Evolutionary conservation across 2,113 vertebrate species (phyloP), one percentile per base, ranked within the genome.

Genomic region (Columba janthina): DNA sequence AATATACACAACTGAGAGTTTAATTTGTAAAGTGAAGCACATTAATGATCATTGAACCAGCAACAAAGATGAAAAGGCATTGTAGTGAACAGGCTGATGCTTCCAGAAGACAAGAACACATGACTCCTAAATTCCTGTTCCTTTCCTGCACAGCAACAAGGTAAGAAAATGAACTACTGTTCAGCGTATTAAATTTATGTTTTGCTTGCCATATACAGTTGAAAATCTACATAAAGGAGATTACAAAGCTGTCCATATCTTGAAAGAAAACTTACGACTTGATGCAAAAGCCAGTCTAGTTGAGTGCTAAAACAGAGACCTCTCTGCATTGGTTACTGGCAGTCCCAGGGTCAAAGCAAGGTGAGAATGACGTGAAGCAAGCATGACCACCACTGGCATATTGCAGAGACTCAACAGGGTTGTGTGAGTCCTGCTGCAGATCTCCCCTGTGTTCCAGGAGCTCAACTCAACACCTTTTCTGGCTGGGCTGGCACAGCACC

Each of bases 401-500:
- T 9, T 29, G n/a, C 15, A 48, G 60, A 25, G 38, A 48, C 32
- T 5, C 28, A 29, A 53, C 7, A 54, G 44, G 44, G 38, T 7
- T 42, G 40, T 15, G 6, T 24, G 29, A 50, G 34, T 62, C 40
- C 40, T 0, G 1, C 34, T 50, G 29, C 65, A 48, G 42, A n/a
- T 48, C 9, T 21, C 15, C 12, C 15, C 14, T 17, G 40, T 0
- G 0, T 2, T 2, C 36, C 36, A 28, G 54, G 42, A 81, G 9
- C 50, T 82, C 0, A 0, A 10, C 18, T 58, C 17, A 2, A 3
- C 34, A 11, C 8, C 15, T 54, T 6, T 25, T 19, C n/a, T 15
- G 36, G 4, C n/a, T 28, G 24, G n/a, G 31, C 54, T 54, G 15
- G 4, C 26, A 31, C 16, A 69, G 29, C 8, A 42, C 12, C 64